Evolutionary conservation across 1,140 invertebrate genomes (phyloP), one percentile per base, ranked within the genome.

Genomic region (Drosophila nannoptera): DNA sequence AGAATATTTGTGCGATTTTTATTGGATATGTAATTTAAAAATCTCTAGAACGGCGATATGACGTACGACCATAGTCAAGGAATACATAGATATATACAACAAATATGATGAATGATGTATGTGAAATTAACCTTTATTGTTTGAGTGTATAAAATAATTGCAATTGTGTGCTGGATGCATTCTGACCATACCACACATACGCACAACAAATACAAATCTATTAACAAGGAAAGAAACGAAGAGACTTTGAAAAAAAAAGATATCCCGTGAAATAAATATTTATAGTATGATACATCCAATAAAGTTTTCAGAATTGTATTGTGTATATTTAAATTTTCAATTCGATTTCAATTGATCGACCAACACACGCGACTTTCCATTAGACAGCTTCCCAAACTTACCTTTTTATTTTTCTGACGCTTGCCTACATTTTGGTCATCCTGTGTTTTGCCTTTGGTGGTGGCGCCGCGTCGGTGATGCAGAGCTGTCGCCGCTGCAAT

Each of bases 321-420:
- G 22, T 22, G 22, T 22, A 22, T 22, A 2, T 2, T 3, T 22
- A 3, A 22, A 22, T 22, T 3, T 22, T 1, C 22, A 22, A 22
- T 22, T 22, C 1, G 1, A 22, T 22, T 22, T 22, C 22, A 22
- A 2, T 22, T 22, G 1, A 22, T 22, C 3, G 22, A 22, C 3
- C 22, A 22, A 22, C 22, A 22, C 1, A 22, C 1, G 3, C 22
- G 3, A 22, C 22, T 22, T 22, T 22, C 22, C 3, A 22, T 22
- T 22, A 3, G 22, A 22, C 22, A 3, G 22, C 22, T 2, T 46
- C 16, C 9, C 29, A 12, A 7, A 63, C 81, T 80, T n/a, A 84
- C 81, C 81, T 87, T 87, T 87, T 87, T 86, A 43, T 86, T 86
- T 38, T 86, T 86, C 31, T 81, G 82, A 49, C 82, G 77, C 56